Percentiles rank a stretch among this genome's conserved stretches.
These are phyloP conservation scores for Polia nebulosa DNA, from an alignment of 2,888 invertebrate genomes.

Conservation along the genomic window DNA sequence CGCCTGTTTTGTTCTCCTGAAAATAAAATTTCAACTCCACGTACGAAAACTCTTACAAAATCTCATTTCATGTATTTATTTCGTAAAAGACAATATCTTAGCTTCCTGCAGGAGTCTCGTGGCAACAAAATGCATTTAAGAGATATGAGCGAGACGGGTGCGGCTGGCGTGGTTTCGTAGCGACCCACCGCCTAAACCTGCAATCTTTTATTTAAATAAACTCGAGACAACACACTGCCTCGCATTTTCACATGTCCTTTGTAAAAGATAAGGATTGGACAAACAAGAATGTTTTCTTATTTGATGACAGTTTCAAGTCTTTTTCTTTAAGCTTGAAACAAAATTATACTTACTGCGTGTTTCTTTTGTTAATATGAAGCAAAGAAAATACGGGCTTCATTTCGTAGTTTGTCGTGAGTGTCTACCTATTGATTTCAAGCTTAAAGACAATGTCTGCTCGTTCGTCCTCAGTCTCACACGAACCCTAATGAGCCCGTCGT, in stretches of 20 bases:
- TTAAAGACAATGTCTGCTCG: neutral
- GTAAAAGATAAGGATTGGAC: slow-evolving; percentile 8
- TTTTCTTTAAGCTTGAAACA: neutral
- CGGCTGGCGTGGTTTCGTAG: neutral
- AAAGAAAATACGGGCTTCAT: neutral
- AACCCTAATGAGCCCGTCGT: neutral
- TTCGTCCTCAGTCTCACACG: neutral
- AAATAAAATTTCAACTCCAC: slow-evolving; percentile 17
- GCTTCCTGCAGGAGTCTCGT: slow-evolving; percentile 14
- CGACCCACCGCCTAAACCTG: slow-evolving; percentile 13
- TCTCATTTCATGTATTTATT: slow-evolving; percentile 40
- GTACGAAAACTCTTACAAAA: slow-evolving; percentile 13
- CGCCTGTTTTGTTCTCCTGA: neutral
- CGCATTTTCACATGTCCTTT: slow-evolving; percentile 2
- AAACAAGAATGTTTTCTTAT: slow-evolving; percentile 9
- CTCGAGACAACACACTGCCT: slow-evolving; percentile 3
- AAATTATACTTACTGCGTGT: neutral
- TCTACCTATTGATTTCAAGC: neutral
- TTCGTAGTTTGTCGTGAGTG: neutral
- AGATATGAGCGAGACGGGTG: neutral
- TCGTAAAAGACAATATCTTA: slow-evolving; percentile 44
- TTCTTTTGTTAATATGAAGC: neutral
- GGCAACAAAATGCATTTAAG: slow-evolving; percentile 50
- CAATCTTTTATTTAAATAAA: slow-evolving; percentile 48
- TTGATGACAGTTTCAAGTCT: neutral